A percentile compares a stretch with the other conserved stretches of the same genome.
Conservation (phyloP, 2,113 vertebrate genomes). For the Tachuris rubrigastra region DNA sequence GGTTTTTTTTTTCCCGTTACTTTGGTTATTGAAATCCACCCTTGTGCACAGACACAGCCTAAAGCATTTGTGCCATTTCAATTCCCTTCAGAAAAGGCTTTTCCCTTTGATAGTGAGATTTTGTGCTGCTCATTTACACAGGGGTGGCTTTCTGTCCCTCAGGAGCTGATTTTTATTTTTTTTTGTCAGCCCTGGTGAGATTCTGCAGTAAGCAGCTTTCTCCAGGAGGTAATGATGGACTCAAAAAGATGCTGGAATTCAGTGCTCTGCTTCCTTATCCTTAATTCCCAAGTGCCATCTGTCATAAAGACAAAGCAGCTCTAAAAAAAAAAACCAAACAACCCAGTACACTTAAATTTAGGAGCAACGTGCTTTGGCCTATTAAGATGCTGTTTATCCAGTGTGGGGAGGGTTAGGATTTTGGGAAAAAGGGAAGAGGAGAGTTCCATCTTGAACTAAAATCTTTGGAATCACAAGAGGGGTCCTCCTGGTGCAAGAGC, state of each 20-base stretch:
- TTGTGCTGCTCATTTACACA: neutral
- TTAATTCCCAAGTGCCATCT: neutral
- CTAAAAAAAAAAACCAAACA: neutral
- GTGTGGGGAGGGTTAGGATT: neutral
- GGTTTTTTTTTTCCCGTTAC: fast-evolving
- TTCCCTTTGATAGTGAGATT: neutral
- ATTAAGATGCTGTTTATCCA: neutral
- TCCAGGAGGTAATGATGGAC: neutral
- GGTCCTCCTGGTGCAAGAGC: neutral
- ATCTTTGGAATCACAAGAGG: neutral
- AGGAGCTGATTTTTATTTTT: neutral
- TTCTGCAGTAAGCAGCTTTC: neutral
- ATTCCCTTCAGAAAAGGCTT: neutral
- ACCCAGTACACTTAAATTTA: neutral
- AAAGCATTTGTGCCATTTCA: neutral
- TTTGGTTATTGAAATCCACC: neutral
- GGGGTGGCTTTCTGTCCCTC: neutral
- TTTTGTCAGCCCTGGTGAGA: neutral
- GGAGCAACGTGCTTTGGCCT: neutral
- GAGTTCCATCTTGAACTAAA: neutral
- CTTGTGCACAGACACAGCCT: neutral
- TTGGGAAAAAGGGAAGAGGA: neutral
- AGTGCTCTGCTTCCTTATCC: neutral
- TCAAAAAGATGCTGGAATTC: neutral
- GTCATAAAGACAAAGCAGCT: neutral